phyloP scores from a whole-genome alignment of 2,113 vertebrate genomes.

The Lamprologus lemairii region DNA sequence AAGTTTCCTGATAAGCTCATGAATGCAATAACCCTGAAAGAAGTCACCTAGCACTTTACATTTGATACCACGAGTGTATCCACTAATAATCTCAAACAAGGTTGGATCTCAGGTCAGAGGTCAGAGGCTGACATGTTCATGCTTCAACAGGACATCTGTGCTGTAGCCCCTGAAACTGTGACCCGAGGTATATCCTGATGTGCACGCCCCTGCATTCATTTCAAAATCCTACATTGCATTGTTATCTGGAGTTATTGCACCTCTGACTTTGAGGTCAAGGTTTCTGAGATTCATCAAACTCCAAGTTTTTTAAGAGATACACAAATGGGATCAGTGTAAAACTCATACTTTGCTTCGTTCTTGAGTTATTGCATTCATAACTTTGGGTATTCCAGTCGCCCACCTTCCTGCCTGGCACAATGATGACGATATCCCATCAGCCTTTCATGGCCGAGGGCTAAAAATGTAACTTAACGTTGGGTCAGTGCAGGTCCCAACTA shows the following conservation, averaged over 20 bases:
- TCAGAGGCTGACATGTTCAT: rapidly evolving
- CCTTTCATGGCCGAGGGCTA: background rate
- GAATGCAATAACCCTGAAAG: background rate
- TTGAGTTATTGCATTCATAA: background rate
- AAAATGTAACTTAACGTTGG: rapidly evolving
- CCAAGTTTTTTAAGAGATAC: background rate
- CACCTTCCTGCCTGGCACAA: background rate
- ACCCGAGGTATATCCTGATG: background rate
- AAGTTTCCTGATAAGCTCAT: background rate
- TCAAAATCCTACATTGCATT: rapidly evolving
- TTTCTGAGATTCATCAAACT: rapidly evolving
- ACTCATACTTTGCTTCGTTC: rapidly evolving
- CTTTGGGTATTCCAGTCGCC: rapidly evolving
- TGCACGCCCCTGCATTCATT: background rate
- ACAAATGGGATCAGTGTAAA: rapidly evolving
- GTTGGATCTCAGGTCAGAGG: background rate
- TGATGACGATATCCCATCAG: rapidly evolving
- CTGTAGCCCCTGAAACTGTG: background rate
- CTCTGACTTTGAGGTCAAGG: background rate
- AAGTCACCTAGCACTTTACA: rapidly evolving
- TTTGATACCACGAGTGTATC: rapidly evolving
- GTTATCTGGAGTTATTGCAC: background rate
- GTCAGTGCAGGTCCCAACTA: background rate
- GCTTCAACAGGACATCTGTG: background rate
- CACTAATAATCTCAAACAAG: background rate